Evolutionary conservation across 1,140 invertebrate genomes (phyloP).

Genomic region (Pseudomyrmex concolor): DNA sequence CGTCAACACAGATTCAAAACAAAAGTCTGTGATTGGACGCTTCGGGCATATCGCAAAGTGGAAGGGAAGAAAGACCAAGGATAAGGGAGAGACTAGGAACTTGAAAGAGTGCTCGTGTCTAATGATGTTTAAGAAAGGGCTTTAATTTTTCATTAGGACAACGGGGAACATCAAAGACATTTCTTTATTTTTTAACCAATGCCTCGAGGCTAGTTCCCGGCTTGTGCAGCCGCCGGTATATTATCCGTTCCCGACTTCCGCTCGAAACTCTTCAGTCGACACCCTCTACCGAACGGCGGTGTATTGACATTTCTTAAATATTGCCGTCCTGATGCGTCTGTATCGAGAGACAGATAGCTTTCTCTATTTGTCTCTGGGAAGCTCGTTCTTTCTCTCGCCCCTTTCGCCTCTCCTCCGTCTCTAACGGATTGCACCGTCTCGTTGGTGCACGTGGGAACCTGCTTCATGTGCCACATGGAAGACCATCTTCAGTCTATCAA

Average conservation of each 20-base stretch:
- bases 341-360: constrained; percentile 58
- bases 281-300: constrained; percentile 59
- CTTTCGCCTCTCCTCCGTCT: neutral
- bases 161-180: constrained; percentile 82
- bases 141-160: constrained; percentile 85
- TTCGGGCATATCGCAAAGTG: constrained; percentile 59
- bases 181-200: constrained; percentile 83
- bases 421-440: constrained; percentile 27
- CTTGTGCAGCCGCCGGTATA: constrained; percentile 64
- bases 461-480: constrained; percentile 66
- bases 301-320: constrained; percentile 84
- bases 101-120: constrained; percentile 81
- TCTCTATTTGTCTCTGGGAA: constrained; percentile 39
- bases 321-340: constrained; percentile 69
- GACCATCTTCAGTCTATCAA: constrained; percentile 65
- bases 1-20: constrained; percentile 47
- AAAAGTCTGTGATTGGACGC: constrained; percentile 63
- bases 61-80: constrained; percentile 62
- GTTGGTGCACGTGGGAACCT: constrained; percentile 68
- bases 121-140: constrained; percentile 85
- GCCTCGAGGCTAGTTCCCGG: constrained; percentile 75
- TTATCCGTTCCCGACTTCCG: constrained; percentile 72
- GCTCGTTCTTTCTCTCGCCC: constrained; percentile 41
- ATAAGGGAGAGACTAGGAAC: constrained; percentile 63
- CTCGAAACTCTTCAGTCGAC: constrained; percentile 70